phyloP scores from a whole-genome alignment of 2,797 vertebrate species.

The Poecilia velifera region DNA sequence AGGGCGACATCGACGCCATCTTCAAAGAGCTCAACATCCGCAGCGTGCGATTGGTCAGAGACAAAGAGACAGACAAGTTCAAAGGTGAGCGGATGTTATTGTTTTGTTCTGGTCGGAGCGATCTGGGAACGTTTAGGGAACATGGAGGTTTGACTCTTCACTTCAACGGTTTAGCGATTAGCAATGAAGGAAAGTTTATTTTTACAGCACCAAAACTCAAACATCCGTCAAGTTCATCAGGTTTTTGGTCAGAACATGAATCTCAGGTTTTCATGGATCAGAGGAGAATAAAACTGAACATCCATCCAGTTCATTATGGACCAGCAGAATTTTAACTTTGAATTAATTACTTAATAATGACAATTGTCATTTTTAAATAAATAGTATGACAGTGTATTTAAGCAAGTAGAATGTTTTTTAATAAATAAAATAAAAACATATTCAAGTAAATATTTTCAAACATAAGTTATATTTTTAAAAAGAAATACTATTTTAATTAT shows the following conservation, averaged over 20 bases:
- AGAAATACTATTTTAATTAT: background rate
- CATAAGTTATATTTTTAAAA: background rate
- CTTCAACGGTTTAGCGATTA: background rate
- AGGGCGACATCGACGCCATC: conserved; percentile 97
- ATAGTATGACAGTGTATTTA: background rate
- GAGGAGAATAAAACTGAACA: no score
- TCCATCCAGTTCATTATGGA: background rate
- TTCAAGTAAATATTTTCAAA: background rate
- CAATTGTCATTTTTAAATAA: background rate
- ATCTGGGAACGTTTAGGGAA: background rate
- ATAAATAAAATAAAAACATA: background rate
- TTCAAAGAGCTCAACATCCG: conserved; percentile 95
- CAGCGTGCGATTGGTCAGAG: conserved; percentile 95
- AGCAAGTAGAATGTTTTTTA: background rate
- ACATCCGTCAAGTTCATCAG: background rate
- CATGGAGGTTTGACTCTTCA: background rate
- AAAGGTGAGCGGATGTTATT: conserved; percentile 84
- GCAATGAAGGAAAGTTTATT: background rate
- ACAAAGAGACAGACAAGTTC: conserved; percentile 99
- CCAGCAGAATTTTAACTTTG: no score
- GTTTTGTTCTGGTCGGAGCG: background rate
- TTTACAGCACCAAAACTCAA: background rate
- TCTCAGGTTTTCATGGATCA: no score
- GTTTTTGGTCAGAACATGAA: no score
- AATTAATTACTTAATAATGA: no score